Conservation (phyloP, 37 sponge, comb jelly and placozoan species). For the Beroe forskalii region DNA sequence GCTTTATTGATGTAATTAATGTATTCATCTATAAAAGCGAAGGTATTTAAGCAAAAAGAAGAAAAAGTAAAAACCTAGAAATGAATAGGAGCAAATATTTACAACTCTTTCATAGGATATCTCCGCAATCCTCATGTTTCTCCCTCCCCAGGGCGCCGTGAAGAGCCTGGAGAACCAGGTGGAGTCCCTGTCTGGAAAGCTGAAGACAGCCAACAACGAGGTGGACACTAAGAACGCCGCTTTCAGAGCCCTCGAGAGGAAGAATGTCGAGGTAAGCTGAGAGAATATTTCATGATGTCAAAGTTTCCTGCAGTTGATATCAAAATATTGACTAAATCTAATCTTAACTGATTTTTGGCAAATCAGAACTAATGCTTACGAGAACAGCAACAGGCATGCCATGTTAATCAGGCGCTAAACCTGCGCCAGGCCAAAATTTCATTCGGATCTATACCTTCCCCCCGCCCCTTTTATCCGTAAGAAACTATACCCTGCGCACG, state of each 20-base stretch:
- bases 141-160: neutral
- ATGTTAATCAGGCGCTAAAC: too few species aligned
- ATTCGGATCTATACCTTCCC: too few species aligned
- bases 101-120: neutral
- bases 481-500: too few species aligned
- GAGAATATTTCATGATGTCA: neutral
- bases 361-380: too few species aligned
- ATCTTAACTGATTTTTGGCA: too few species aligned
- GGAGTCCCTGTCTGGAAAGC: slow-evolving; percentile 5
- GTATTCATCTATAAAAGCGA: neutral
- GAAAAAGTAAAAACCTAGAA: too few species aligned
- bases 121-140: neutral
- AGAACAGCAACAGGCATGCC: too few species aligned
- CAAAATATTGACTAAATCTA: too few species aligned
- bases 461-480: too few species aligned
- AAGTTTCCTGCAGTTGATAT: neutral
- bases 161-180: slow-evolving; percentile 6
- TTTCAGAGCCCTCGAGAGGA: neutral
- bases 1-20: neutral
- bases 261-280: slow-evolving; percentile 3
- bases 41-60: too few species aligned
- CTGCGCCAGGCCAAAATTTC: too few species aligned
- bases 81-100: too few species aligned
- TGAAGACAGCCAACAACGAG: neutral
- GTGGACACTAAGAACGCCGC: neutral